Evolutionary conservation across 2,113 vertebrate species (phyloP), one percentile per base, ranked within the genome.

Genomic region (Oncorhynchus keta): DNA sequence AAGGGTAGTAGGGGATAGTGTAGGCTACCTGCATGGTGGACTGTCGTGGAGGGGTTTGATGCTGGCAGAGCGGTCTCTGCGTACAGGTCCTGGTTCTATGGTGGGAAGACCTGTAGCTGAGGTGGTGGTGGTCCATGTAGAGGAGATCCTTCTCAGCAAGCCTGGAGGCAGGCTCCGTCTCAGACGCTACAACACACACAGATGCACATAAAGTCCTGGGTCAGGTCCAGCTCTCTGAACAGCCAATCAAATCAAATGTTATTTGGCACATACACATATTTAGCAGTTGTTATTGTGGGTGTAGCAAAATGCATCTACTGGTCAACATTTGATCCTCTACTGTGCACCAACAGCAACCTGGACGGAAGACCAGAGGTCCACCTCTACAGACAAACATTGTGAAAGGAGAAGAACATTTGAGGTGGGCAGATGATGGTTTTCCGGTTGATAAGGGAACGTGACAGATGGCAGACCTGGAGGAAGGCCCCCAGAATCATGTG

Each of bases 81-180:
- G 91, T 2, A 98, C 95, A 0, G 96, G 97, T 3, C 96, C 97
- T 0, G 97, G 97, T 86, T 99, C 98, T 68, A 99, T 88, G 3
- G 97, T 98, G 68, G 98, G 98, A 9, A 99, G 86, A 22, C 98
- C 98, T 3, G 98, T 99, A 83, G 98, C 98, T 0, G 98, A 99
- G 9, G 98, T 99, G 82, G 98, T 99, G 28, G 98, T 99, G 39
- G 98, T 99, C 98, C 98, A 99, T 0, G 97, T 97, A 14, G 98
- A 99, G 0, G 97, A 99, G 80, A 97, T 95, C 69, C 97, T 89
- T 81, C 97, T 94, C 80, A 98, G 79, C 71, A 98, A 92, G 45
- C 95, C 96, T 0, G 96, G 95, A n/a, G 96, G 97, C 76, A 99
- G 92, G 91, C 94, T 98, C 12, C 93, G 95, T 79, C 98, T 94